These are phyloP conservation scores for Cuculus canorus DNA, from an alignment of 2,797 vertebrate genomes.

Conservation along the genomic window DNA sequence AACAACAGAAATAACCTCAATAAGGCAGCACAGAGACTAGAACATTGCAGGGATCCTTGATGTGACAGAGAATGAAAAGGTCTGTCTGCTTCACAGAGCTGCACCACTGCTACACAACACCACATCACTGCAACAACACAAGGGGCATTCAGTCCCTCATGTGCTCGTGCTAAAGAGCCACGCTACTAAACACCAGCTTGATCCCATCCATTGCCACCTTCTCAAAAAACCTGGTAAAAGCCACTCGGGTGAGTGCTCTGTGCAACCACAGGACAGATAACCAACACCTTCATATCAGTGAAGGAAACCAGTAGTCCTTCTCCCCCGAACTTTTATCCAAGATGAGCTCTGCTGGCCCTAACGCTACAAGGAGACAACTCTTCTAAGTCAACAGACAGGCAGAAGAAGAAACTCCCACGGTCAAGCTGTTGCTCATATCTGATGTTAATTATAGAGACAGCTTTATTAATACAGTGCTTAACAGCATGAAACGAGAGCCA, in stretches of 20 bases:
- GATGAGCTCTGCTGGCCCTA: not conserved
- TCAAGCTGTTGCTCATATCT: not conserved
- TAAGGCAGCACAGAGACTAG: not conserved
- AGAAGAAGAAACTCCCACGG: not conserved
- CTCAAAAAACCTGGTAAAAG: not conserved
- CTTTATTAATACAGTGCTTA: not conserved
- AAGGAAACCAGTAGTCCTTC: not conserved
- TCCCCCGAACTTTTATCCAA: not conserved
- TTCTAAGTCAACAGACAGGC: not conserved
- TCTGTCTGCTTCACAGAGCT: accelerated
- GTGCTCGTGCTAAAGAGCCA: not conserved
- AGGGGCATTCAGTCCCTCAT: not conserved
- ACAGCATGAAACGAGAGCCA: not conserved
- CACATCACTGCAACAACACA: accelerated
- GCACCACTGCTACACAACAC: accelerated
- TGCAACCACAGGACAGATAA: not conserved
- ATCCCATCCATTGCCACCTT: accelerated
- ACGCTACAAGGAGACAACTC: not conserved
- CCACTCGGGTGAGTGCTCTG: accelerated
- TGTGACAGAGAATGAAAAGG: not conserved
- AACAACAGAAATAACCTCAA: not conserved
- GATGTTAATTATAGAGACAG: not conserved
- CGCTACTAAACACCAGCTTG: not conserved
- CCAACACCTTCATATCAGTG: not conserved
- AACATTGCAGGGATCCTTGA: not conserved